Base-by-base conservation (phyloP, 1,140 invertebrate genomes). In the Berghia stephanieae region DNA sequence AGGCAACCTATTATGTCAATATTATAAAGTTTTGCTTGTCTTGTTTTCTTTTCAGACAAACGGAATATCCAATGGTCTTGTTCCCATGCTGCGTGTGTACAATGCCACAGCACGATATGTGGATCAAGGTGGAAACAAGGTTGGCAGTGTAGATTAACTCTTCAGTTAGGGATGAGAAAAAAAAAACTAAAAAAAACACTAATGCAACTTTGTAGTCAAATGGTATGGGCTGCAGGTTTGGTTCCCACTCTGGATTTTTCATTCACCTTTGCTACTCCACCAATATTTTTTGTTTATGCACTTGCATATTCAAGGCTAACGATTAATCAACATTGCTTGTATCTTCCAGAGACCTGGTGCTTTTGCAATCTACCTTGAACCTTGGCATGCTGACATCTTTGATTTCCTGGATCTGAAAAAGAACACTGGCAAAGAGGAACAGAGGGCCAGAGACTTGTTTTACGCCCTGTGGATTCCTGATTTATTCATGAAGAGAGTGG, bases 391-490 rank as follows among this genome's bases (percentile, higher is more conserved):
- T 0, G 98, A 99, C 89, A 92, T 99, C 68, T 98, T 98, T 89
- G 96, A 98, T 76, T 99, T 98, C 90, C 89, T 99, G 57, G 95
- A 98, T 86, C 90, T 98, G 43, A 96, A 94, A 81, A 98, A 98
- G 85, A 99, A 99, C 88, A 97, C 84, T 0, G 87, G 87, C 0
- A 88, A 88, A 46, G 87, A 88, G 44, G 86, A 88, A 71, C 80
- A 82, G 43, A 40, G 87, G 36, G 98, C 97, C 0, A 92, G 98
- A 78, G 98, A 99, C 90, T 90, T 99, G n/a, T 99, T 99, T 88
- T 99, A 97, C 88, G 98, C 94, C 21, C 86, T 99, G 13, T 99
- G 98, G 98, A 96, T 99, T 82, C 97, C 98, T 6, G 98, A 99
- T 92, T 91, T 99, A 42, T 99, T 99, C 87, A 99, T 99, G 98